phyloP scores from a whole-genome alignment of 2,113 vertebrate species.

The Nerophis ophidion region DNA sequence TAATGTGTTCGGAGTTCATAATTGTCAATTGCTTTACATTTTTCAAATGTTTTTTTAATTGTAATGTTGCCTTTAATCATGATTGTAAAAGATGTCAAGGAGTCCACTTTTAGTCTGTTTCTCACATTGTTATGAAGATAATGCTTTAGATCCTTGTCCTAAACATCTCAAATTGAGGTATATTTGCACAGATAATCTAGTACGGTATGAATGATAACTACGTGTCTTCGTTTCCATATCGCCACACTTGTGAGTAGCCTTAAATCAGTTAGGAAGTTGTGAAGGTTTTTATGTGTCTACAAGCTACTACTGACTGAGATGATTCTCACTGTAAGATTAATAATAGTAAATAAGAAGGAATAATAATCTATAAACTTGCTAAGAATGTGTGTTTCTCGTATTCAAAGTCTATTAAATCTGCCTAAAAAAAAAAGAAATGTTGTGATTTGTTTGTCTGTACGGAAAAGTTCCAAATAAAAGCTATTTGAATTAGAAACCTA shows the following conservation, averaged over 20 bases:
- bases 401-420: not conserved
- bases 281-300: conserved; percentile 39
- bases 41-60: no score
- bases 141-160: conserved; percentile 48
- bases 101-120: conserved; percentile 2
- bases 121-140: conserved; percentile 21
- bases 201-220: conserved; percentile 26
- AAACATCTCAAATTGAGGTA: conserved; percentile 60
- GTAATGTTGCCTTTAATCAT: no score
- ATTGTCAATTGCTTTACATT: no score
- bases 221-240: conserved; percentile 39
- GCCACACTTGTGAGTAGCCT: conserved; percentile 36
- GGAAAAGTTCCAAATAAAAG: not conserved
- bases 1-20: no score
- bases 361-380: conserved; percentile 14
- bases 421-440: no score
- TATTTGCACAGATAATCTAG: conserved; percentile 64
- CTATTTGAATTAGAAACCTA: not conserved
- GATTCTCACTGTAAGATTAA: not conserved
- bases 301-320: conserved; percentile 12
- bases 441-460: not conserved
- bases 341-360: conserved; percentile 45
- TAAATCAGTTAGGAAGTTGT: conserved; percentile 33
- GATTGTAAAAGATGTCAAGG: conserved; percentile 8
- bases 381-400: not conserved